These are phyloP conservation scores for Stenchaetothrips biformis DNA, from an alignment of 2,888 invertebrate species.

Conservation along the genomic window DNA sequence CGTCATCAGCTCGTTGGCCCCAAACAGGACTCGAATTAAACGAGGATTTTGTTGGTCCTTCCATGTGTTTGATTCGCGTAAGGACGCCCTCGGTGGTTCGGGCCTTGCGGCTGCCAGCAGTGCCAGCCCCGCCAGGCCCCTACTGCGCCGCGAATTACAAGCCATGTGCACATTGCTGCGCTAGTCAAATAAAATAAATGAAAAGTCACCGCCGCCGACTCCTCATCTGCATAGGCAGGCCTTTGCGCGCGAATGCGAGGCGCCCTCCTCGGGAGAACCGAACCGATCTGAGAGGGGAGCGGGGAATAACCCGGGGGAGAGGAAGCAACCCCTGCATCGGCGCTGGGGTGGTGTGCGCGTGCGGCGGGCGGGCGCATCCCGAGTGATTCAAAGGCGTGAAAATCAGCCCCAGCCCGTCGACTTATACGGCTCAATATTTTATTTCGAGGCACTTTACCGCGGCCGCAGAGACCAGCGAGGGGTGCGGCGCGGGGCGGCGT, in stretches of 20 bases:
- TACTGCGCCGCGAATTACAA: too few relatives aligned
- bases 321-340: too few relatives aligned
- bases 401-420: neutral
- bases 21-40: too few relatives aligned
- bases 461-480: neutral
- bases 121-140: too few relatives aligned
- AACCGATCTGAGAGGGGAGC: neutral
- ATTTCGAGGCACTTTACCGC: neutral
- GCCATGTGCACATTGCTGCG: neutral
- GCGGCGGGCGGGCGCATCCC: too few relatives aligned
- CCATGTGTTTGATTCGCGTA: too few relatives aligned
- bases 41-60: too few relatives aligned
- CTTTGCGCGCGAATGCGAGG: neutral
- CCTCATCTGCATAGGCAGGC: neutral
- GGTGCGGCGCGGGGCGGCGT: neutral
- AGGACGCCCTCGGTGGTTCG: too few relatives aligned
- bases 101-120: too few relatives aligned
- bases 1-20: too few relatives aligned
- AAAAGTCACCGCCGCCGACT: neutral
- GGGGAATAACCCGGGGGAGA: neutral
- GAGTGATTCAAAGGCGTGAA: slow-evolving; percentile 14
- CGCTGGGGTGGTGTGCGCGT: neutral
- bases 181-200: neutral
- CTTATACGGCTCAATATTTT: slow-evolving; percentile 19
- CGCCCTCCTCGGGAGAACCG: neutral